Conservation (phyloP, 1,140 invertebrate genomes). For the Polypedilum pembai region DNA sequence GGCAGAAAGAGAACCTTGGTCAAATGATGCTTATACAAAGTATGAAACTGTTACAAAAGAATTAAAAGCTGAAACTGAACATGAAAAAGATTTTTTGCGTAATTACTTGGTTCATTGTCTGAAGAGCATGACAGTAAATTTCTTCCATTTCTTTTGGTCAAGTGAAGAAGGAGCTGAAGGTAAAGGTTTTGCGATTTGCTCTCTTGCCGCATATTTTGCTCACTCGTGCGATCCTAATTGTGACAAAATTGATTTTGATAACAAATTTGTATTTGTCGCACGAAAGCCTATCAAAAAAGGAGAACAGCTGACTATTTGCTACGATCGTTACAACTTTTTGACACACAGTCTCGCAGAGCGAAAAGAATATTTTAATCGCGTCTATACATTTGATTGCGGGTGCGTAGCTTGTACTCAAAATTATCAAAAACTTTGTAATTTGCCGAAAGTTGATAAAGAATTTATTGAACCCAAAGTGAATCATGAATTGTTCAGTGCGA, state of each 20-base stretch:
- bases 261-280: slow-evolving; percentile 16
- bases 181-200: not conserved
- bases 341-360: not conserved
- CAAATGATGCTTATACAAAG: not conserved
- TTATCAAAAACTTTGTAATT: not conserved
- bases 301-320: not conserved
- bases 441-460: not conserved
- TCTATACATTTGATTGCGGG: slow-evolving; percentile 2
- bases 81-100: not conserved
- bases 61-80: not conserved
- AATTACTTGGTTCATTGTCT: not conserved
- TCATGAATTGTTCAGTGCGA: not conserved
- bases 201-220: slow-evolving; percentile 8
- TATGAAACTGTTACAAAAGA: not conserved
- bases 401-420: not conserved
- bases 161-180: not conserved
- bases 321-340: not conserved
- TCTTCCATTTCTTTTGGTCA: slow-evolving; percentile 15
- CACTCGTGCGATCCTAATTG: slow-evolving; percentile 8
- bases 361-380: not conserved
- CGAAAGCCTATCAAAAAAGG: not conserved
- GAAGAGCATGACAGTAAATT: slow-evolving; percentile 3
- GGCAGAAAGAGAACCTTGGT: slow-evolving; percentile 22
- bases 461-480: not conserved
- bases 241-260: not conserved